Percentiles rank a stretch among this genome's conserved stretches.
phyloP scores from a whole-genome alignment of 2,888 invertebrate species.

The Leptarthrus brevirostris region DNA sequence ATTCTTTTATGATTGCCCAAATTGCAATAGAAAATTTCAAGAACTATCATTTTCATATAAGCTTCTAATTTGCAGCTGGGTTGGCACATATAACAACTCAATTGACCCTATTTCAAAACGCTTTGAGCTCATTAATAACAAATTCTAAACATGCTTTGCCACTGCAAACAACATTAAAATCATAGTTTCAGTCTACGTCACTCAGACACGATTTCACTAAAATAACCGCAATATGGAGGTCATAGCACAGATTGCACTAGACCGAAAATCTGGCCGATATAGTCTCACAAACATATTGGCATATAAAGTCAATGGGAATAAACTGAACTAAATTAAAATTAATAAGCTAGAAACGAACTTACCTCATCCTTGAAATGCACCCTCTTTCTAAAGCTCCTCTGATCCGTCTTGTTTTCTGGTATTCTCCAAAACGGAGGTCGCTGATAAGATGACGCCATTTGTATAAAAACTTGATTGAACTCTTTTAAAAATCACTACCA shows the following conservation, averaged over 20 bases:
- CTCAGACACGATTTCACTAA: slow-evolving; percentile 11
- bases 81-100: too few relatives aligned
- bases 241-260: not conserved
- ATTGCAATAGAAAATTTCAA: too few relatives aligned
- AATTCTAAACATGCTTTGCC: too few relatives aligned
- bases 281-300: not conserved
- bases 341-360: not conserved
- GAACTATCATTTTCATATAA: too few relatives aligned
- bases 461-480: too few relatives aligned
- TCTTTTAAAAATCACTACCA: too few relatives aligned
- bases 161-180: too few relatives aligned
- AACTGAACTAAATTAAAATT: not conserved
- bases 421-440: slow-evolving; percentile 75
- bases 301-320: not conserved
- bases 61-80: too few relatives aligned
- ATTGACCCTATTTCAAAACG: too few relatives aligned
- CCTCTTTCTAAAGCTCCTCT: slow-evolving; percentile 62
- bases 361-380: slow-evolving; percentile 67
- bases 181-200: slow-evolving; percentile 2
- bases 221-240: slow-evolving; percentile 35
- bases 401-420: slow-evolving; percentile 62
- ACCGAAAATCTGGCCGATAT: not conserved
- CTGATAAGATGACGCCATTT: slow-evolving; percentile 57
- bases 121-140: too few relatives aligned
- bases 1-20: too few relatives aligned